Evolutionary conservation across 2,113 vertebrate genomes (phyloP), one percentile per base, ranked within the genome.

Genomic region (Hyperopisus bebe): DNA sequence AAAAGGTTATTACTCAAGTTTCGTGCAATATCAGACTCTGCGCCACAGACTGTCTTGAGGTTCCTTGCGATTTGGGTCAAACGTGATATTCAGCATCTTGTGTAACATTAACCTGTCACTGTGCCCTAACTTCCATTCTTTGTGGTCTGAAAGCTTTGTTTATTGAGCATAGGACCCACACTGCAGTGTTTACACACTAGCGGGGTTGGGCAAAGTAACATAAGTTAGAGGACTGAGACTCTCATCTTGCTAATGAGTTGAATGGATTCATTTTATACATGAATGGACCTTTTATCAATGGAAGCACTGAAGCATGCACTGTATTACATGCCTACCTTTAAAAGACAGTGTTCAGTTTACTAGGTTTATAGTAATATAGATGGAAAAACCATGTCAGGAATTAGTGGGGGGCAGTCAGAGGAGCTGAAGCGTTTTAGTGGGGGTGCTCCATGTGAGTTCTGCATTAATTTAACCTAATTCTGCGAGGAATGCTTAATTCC

Each of bases 381-480:
- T 9, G 58, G 24, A 66, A 11, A 66, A 66, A 27, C 62, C 8
- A 10, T 27, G 24, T 11, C 62, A 66, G 62, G 70, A 77, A 77
- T 17, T 5, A 77, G 70, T 77, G 24, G 9, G 62, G 62, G 11
- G 21, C 35, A 42, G 74, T 80, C 15, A 3, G 31, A 15, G 35
- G 74, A 2, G 35, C 53, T 55, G 53, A 55, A 55, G 53, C 0
- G 5, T 35, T 31, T 35, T 35, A 31, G 27, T n/a, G 11, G 27
- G 9, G 74, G 5, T 0, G 0, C 35, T 62, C 87, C 50, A 44
- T 51, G 31, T 46, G 17, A 50, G 51, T 55, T 66, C 24, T 46
- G 84, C 58, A 80, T 44, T 90, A 90, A 92, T 92, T 89, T 21
- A 21, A n/a, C 31, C 44, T 89, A 92, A 92, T 92, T 85, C 86